Conservation (phyloP, 2,888 invertebrate genomes). For the Drosophila recens region DNA sequence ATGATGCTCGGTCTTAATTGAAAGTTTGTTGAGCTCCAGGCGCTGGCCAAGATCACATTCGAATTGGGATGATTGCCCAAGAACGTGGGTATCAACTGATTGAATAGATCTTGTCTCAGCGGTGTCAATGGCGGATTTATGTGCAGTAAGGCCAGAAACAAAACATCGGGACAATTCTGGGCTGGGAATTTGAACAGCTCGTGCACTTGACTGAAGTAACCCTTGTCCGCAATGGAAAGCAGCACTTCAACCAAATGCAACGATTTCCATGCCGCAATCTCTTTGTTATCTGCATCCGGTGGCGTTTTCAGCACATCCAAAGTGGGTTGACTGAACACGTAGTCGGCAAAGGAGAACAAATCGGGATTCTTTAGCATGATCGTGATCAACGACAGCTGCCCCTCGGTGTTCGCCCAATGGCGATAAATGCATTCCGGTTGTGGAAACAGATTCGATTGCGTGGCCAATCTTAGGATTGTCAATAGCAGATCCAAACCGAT, state of each 20-base stretch:
- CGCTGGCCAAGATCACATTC: conserved; percentile 97
- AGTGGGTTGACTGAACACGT: conserved; percentile 93
- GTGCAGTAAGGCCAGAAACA: conserved; percentile 95
- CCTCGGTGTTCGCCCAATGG: conserved; percentile 97
- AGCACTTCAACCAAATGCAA: conserved; percentile 95
- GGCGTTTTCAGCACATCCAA: conserved; percentile 96
- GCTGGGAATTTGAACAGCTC: conserved; percentile 97
- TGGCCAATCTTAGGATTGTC: conserved; percentile 92
- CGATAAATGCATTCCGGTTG: conserved; percentile 94
- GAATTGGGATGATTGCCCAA: conserved; percentile 98
- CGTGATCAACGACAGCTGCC: conserved; percentile 95
- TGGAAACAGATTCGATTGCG: conserved; percentile 93
- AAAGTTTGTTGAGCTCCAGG: conserved; percentile 94
- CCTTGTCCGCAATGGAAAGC: conserved; percentile 94
- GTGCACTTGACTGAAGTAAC: conserved; percentile 91
- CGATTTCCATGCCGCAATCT: conserved; percentile 96
- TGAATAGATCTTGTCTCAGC: conserved; percentile 94
- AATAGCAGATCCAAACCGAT: conserved; percentile 93
- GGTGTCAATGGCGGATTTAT: conserved; percentile 92
- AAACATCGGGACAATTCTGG: conserved; percentile 97
- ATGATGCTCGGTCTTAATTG: conserved; percentile 93
- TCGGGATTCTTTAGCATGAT: conserved; percentile 96
- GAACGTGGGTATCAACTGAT: conserved; percentile 95
- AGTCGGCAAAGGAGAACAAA: conserved; percentile 97
- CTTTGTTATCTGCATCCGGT: conserved; percentile 97